phyloP scores from a whole-genome alignment of 2,888 invertebrate genomes.

The Drosophila fulvimacula region DNA sequence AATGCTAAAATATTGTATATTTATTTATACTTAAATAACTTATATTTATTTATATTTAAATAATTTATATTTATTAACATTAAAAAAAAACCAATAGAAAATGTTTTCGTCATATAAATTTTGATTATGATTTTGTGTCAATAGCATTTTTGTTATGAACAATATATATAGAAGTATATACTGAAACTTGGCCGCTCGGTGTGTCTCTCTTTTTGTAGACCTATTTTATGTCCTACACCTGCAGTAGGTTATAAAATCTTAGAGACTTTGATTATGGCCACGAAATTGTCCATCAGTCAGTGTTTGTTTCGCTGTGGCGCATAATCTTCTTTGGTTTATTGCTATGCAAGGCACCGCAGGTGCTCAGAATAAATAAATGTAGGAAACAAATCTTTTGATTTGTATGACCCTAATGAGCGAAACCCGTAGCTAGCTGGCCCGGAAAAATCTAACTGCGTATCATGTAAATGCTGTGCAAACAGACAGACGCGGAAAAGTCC shows the following conservation, averaged over 20 bases:
- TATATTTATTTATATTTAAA: too few species aligned
- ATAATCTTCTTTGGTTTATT: constrained; percentile 36
- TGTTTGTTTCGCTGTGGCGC: constrained; percentile 1
- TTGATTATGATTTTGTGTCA: too few species aligned
- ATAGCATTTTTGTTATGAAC: too few species aligned
- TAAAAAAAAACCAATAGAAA: too few species aligned
- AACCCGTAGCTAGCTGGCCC: constrained; percentile 19
- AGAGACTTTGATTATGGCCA: constrained; percentile 44
- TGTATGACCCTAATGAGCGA: constrained; percentile 70
- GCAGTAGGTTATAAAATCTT: constrained; percentile 27
- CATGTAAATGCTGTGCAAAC: constrained; percentile 75
- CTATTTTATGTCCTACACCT: neutral
- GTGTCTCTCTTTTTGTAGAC: neutral
- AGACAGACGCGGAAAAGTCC: constrained; percentile 25
- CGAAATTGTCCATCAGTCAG: constrained; percentile 42
- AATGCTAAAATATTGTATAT: too few species aligned
- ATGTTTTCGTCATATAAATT: too few species aligned
- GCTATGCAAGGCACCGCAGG: constrained; percentile 63
- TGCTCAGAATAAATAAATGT: constrained; percentile 56
- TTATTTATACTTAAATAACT: neutral
- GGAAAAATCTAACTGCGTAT: constrained; percentile 54
- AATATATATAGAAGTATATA: neutral
- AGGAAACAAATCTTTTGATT: constrained; percentile 71
- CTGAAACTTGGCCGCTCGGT: neutral
- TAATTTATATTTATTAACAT: too few species aligned